Base-by-base conservation (phyloP, 2,888 invertebrate species). In the Cosmopolites sordidus region DNA sequence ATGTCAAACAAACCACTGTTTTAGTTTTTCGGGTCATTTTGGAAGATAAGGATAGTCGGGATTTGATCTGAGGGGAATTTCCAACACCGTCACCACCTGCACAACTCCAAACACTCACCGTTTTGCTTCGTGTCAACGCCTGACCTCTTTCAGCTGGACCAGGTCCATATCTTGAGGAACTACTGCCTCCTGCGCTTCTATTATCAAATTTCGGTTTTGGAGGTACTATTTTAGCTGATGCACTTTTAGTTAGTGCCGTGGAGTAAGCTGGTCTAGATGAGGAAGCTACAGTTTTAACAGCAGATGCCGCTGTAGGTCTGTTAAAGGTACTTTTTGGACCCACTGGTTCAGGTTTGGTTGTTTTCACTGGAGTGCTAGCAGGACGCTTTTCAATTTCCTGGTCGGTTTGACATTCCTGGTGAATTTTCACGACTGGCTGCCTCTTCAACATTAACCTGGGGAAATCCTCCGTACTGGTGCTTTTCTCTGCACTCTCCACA, bases 401-500 rank as follows among this genome's bases (percentile, higher is more conserved):
- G 27, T 73, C 73, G 11, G 74, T 74, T 61, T 74, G 74, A 47
- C 66, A 69, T 58, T 73, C 73, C 59, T 69, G 71, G 50, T 69
- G 62, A 1, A 74, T 62, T 69, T 75, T 75, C 22, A 68, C 59
- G 1, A 67, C 63, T 33, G 3, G 33, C 1, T 48, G 54, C 22
- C 49, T 33, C 18, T 46, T 54, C 17, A 30, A 42, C 14, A 46
- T 55, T 60, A 72, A 65, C 55, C 67, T 66, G 2, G 72, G 70
- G 56, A 70, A 71, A 55, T 73, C 70, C 42, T 69, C 70, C n/a
- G 74, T 75, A 45, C 68, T 72, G 4, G 73, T 74, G 47, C 73
- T 65, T 60, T 74, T 74, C 54, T 74, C 74, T 14, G 69, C 68
- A 60, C 70, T 72, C 58, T 69, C 64, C 12, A 75, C 73, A 0